Evolutionary conservation across 2,113 vertebrate species (phyloP), one percentile per base, ranked within the genome.

Genomic region (Serinus canaria): DNA sequence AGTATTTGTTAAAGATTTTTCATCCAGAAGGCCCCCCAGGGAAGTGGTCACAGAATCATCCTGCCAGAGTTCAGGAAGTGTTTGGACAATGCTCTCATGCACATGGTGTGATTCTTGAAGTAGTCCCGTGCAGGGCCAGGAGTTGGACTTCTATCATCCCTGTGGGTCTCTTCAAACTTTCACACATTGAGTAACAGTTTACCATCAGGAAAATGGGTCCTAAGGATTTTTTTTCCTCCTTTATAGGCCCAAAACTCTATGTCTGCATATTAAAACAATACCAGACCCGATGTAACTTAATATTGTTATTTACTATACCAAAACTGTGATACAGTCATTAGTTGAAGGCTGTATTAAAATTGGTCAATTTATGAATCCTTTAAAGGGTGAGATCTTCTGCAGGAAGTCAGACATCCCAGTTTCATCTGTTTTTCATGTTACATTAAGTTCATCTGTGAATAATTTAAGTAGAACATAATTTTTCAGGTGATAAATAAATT

Each of bases 401-500:
- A 76, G 69, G 50, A 84, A 50, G 16, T 66, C 72, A 67, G 20
- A 50, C 9, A 74, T 53, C 18, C 16, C 19, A 59, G 33, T 49
- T 89, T 43, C 52, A 72, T 22, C 37, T 41, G 47, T 70, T 43
- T 78, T 78, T 75, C 66, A 79, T 11, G 22, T 33, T 84, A 33
- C 31, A 22, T 70, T 35, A 83, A 83, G 4, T 76, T 87, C 13
- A 91, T 49, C 66, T 66, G 58, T 31, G 70, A 91, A 79, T 68
- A 72, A 84, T 76, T 84, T 53, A 78, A 28, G 35, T 11, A 53
- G 75, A 85, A 89, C n/a, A 28, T 41, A 80, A 24, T 43, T 91
- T 82, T 82, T 80, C 50, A 69, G 46, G 46, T 50, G 18, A 93
- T 69, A 83, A 91, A 89, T 83, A 95, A 76, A 86, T 90, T 80